Evolutionary conservation across 2,888 invertebrate species (phyloP), one percentile per base, ranked within the genome.

Genomic region (Hoplodrina ambigua): DNA sequence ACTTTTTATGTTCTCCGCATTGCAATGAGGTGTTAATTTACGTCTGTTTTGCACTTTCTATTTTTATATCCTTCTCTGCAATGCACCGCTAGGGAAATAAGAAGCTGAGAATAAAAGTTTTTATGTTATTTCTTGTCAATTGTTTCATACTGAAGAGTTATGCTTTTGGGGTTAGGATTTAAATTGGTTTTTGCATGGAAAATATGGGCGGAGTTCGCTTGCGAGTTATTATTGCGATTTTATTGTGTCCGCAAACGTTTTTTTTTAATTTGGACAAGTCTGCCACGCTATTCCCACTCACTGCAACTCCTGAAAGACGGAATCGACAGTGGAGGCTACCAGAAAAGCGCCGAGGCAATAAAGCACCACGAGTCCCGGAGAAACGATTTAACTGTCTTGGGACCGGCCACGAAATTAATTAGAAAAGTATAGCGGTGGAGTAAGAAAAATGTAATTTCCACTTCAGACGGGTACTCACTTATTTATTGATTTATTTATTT

Each of bases 61-160:
- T 72, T 72, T 68, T 68, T 60, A 68, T 76, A 65, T 49, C 52
- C 53, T 57, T 10, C 58, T 49, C 41, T 50, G 67, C 41, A 50
- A 71, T 68, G 81, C 54, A 65, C 78, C 77, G 37, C 46, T 55
- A 1, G 81, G 81, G 77, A 80, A 79, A 79, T 81, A 72, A 63
- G 59, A 7, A 33, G 58, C 15, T 30, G 53, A 53, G 11, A 13
- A 20, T 75, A 59, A 65, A 78, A 68, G 44, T 62, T 71, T 55
- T 75, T 59, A 61, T 56, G 10, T 13, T 30, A 54, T 62, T 55
- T 75, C 54, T 58, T 62, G 56, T 66, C 63, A 67, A 70, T 64
- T 80, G 60, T 60, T 61, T 44, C 8, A 50, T 57, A 44, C 4
- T 20, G 15, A 52, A 46, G 49, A 52, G 44, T 59, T 72, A 59